A percentile compares a stretch with the other conserved stretches of the same genome.
Evolutionary conservation across 2,113 vertebrate species (phyloP).

Genomic region (Rousettus leschenaultii): DNA sequence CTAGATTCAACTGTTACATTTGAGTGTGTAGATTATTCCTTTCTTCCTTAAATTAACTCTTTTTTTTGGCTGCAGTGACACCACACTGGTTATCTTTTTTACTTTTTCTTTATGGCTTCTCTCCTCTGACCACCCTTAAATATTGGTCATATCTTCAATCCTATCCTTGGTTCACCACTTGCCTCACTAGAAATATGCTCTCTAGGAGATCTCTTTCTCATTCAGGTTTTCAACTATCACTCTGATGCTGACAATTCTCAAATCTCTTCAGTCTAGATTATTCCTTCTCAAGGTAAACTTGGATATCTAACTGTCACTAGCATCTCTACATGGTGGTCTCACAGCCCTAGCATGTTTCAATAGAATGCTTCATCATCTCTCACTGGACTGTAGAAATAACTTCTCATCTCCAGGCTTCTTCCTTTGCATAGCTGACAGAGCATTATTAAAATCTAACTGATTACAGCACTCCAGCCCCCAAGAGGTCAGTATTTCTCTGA

Average conservation of each 20-base stretch:
- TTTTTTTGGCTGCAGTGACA: neutral
- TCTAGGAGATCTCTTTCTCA: neutral
- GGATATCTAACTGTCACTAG: neutral
- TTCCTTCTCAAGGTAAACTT: conserved; percentile 1
- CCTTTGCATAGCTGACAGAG: neutral
- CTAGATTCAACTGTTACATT: neutral
- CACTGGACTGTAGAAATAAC: neutral
- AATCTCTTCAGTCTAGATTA: neutral
- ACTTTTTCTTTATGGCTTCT: neutral
- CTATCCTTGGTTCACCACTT: neutral
- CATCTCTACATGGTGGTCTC: neutral
- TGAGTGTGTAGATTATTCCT: neutral
- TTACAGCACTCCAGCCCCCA: neutral
- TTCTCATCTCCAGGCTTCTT: neutral
- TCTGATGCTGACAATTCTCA: neutral
- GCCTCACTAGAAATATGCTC: neutral
- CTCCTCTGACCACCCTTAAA: neutral
- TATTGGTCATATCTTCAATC: neutral
- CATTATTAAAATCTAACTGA: neutral
- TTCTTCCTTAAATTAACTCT: neutral
- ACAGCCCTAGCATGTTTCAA: neutral
- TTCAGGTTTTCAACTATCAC: neutral
- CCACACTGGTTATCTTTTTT: neutral
- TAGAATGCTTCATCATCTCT: neutral
- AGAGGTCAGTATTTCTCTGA: neutral